phyloP scores from a whole-genome alignment of 2,113 vertebrate genomes.

The Addax nasomaculatus region DNA sequence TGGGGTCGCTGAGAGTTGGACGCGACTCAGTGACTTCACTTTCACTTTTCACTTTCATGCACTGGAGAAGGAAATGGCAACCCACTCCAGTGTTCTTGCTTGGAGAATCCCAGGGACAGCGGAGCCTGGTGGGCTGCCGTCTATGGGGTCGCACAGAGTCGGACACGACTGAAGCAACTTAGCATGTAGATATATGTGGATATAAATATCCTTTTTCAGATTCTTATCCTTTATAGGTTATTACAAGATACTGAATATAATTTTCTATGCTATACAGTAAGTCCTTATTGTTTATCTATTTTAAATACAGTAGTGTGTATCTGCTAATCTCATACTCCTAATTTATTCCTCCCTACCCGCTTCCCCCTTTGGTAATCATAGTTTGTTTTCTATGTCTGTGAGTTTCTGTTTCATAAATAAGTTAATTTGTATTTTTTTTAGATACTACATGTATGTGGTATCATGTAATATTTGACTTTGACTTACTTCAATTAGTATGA shows the following conservation, averaged over 20 bases:
- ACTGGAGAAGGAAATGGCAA: too few relatives aligned
- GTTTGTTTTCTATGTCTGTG: not conserved
- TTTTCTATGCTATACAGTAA: not conserved
- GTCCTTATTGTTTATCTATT: not conserved
- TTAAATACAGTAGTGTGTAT: not conserved
- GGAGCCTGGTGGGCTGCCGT: too few relatives aligned
- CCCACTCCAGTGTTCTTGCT: too few relatives aligned
- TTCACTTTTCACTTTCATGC: too few relatives aligned
- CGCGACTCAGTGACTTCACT: too few relatives aligned
- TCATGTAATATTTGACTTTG: not conserved
- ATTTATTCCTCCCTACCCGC: not conserved
- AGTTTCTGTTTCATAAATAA: not conserved
- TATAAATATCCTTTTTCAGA: not conserved
- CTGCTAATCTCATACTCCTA: not conserved
- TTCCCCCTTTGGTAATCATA: not conserved
- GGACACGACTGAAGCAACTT: too few relatives aligned
- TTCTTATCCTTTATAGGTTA: not conserved
- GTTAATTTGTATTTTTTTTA: not conserved
- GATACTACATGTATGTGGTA: not conserved
- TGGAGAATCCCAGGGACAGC: too few relatives aligned
- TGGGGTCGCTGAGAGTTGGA: too few relatives aligned
- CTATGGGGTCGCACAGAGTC: too few relatives aligned
- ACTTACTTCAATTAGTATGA: not conserved
- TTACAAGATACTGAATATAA: not conserved
- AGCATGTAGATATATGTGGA: not conserved